Percentiles rank a stretch among this genome's conserved stretches.
phyloP scores from a whole-genome alignment of 1,140 invertebrate species.

The Achatina immaculata region DNA sequence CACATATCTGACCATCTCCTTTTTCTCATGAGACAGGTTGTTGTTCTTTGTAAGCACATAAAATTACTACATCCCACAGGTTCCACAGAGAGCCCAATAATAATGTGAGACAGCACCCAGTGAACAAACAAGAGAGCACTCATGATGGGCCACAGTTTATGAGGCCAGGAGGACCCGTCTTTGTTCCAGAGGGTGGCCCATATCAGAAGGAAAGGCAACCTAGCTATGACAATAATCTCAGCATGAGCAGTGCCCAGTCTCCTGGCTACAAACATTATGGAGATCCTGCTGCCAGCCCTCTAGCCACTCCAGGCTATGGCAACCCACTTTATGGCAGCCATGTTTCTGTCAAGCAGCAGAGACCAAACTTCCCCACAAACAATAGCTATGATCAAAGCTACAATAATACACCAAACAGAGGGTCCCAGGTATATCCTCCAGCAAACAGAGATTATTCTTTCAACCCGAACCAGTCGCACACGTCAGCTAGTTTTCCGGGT shows the following conservation, averaged over 20 bases:
- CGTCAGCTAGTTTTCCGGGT: background rate
- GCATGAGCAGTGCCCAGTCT: background rate
- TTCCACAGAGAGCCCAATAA: slow-evolving; percentile 43
- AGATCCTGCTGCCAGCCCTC: slow-evolving; percentile 25
- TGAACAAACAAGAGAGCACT: background rate
- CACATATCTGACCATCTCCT: too few relatives aligned
- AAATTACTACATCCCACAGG: too few relatives aligned
- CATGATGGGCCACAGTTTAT: background rate
- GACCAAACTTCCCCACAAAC: background rate
- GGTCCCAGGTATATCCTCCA: slow-evolving; percentile 5
- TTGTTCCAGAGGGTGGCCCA: background rate
- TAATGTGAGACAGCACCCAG: slow-evolving; percentile 23
- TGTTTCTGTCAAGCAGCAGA: slow-evolving; percentile 11
- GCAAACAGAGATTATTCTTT: background rate
- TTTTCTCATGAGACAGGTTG: too few relatives aligned
- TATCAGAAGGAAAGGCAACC: background rate
- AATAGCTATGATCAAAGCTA: slow-evolving; percentile 3
- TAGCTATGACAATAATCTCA: background rate
- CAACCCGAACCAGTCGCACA: slow-evolving; percentile 25
- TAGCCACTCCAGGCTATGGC: background rate
- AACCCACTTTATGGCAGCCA: slow-evolving; percentile 25
- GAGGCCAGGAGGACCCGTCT: background rate
- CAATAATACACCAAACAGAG: slow-evolving; percentile 13
- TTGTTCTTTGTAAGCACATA: too few relatives aligned
- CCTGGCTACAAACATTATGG: slow-evolving; percentile 29